Evolutionary conservation across 2,113 vertebrate species (phyloP).

Genomic region (Cepphus grylle): DNA sequence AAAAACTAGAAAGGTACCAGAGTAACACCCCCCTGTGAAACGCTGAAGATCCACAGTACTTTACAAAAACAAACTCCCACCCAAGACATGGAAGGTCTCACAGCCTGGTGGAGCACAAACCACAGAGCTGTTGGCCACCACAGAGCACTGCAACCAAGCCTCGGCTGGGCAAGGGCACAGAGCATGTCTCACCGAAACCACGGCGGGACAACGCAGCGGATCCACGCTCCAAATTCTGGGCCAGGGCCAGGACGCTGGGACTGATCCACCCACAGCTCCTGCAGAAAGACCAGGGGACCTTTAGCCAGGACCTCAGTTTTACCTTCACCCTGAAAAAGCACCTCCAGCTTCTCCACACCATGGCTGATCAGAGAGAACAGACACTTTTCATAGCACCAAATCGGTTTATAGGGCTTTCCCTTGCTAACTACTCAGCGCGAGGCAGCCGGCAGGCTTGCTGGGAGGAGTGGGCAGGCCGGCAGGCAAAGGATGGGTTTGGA

Average conservation of each 20-base stretch:
- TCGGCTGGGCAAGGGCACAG: accelerated
- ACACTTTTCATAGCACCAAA: not conserved
- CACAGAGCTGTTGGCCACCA: not conserved
- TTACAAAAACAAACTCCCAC: not conserved
- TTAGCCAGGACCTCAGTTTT: not conserved
- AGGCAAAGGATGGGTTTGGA: not conserved
- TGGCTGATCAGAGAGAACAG: not conserved
- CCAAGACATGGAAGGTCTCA: not conserved
- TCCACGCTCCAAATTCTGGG: not conserved
- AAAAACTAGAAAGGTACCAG: not conserved
- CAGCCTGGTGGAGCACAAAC: not conserved
- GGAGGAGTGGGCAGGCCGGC: not conserved
- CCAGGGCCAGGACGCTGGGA: not conserved
- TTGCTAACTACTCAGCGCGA: not conserved
- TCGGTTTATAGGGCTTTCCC: not conserved
- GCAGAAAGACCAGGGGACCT: not conserved
- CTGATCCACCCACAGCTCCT: not conserved
- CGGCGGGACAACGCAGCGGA: accelerated
- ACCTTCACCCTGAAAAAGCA: not conserved
- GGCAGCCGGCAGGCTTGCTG: not conserved
- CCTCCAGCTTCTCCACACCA: not conserved
- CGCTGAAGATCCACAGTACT: not conserved
- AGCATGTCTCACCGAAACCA: not conserved
- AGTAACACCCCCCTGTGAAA: not conserved
- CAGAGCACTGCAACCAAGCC: not conserved